Evolutionary conservation across 2,797 vertebrate species (phyloP).

Genomic region (Eulemur coronatus): DNA sequence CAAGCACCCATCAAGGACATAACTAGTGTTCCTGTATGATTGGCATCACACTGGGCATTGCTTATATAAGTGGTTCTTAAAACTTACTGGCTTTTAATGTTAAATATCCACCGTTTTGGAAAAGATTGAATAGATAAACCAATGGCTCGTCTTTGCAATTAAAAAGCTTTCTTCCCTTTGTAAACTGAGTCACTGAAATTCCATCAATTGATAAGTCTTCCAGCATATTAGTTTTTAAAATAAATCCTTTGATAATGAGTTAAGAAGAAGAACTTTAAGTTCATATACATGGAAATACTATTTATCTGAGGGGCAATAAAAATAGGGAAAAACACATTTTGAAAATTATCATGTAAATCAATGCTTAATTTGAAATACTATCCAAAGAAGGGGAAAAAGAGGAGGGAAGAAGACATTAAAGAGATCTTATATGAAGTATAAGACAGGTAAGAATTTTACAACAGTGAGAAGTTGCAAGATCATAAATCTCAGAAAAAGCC

Average conservation of each 20-base stretch:
- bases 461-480: not conserved
- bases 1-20: not conserved
- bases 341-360: not conserved
- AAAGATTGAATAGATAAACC: not conserved
- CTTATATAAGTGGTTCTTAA: not conserved
- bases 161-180: not conserved
- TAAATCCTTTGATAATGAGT: not conserved
- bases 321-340: not conserved
- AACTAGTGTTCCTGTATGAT: not conserved
- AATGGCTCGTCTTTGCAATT: not conserved
- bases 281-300: not conserved
- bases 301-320: conserved; percentile 6
- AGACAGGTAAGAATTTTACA: not conserved
- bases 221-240: not conserved
- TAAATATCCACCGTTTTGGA: not conserved
- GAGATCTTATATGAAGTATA: not conserved
- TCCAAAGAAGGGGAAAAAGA: not conserved
- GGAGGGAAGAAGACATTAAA: not conserved
- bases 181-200: conserved; percentile 11
- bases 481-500: not conserved
- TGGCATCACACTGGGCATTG: not conserved
- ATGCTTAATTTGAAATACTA: not conserved
- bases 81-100: not conserved
- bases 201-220: not conserved
- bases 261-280: not conserved